Evolutionary conservation across 1,140 invertebrate species (phyloP).

Genomic region (Caenorhabditis briggsae): DNA sequence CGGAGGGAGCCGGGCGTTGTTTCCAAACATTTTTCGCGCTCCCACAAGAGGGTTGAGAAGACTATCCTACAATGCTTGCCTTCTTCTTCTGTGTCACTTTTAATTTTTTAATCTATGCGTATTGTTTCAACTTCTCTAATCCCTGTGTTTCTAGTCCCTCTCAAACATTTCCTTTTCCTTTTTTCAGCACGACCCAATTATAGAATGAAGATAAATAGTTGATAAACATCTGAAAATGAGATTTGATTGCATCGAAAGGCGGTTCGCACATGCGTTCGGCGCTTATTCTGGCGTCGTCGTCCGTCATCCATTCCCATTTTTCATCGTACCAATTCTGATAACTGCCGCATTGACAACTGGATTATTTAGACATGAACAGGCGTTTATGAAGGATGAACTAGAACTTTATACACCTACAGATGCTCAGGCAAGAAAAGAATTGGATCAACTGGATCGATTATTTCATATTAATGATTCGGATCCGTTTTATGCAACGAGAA

Average conservation of each 20-base stretch:
- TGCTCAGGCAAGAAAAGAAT: conserved; percentile 70
- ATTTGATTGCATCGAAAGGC: conserved; percentile 73
- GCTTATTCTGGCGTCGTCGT: conserved; percentile 70
- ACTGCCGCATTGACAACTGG: conserved; percentile 68
- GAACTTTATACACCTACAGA: conserved; percentile 77
- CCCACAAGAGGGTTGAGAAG: conserved; percentile 40
- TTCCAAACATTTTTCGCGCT: conserved; percentile 53
- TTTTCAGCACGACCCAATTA: conserved; percentile 15
- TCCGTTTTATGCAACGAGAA: conserved; percentile 76
- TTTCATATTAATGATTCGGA: conserved; percentile 77
- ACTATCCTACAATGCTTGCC: not conserved
- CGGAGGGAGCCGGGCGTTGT: not conserved
- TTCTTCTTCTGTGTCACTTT: not conserved
- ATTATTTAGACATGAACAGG: conserved; percentile 65
- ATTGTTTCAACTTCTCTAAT: not conserved
- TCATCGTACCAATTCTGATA: conserved; percentile 73
- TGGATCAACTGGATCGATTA: conserved; percentile 71
- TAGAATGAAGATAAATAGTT: not conserved
- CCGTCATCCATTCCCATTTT: conserved; percentile 71
- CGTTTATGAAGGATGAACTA: conserved; percentile 72
- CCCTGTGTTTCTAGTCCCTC: not conserved
- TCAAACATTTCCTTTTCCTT: not conserved
- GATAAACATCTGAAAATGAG: conserved; percentile 64
- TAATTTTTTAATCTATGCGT: conserved; percentile 50
- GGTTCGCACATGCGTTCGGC: conserved; percentile 71